These are phyloP conservation scores for Caenorhabditis virilis DNA, from an alignment of 2,888 invertebrate species.

Conservation along the genomic window DNA sequence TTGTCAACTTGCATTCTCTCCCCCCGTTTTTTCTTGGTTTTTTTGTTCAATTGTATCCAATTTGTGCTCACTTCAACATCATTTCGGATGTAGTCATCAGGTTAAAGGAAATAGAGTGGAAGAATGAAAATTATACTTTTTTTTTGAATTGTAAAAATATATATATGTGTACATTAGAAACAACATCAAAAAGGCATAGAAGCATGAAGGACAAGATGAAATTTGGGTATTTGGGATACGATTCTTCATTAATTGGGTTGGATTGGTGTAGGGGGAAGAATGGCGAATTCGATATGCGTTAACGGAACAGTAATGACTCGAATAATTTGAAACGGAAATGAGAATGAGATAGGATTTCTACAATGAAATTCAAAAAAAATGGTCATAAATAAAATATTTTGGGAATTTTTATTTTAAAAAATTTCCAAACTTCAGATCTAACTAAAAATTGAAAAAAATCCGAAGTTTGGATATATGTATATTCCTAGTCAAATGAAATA, in stretches of 20 bases:
- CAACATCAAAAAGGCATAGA: constrained; percentile 38
- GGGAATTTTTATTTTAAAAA: no score
- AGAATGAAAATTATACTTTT: background rate
- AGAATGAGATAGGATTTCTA: background rate
- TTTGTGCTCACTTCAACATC: background rate
- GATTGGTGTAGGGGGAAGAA: constrained; percentile 2
- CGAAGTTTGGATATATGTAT: no score
- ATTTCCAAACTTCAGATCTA: no score
- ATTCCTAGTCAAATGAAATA: no score
- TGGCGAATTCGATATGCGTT: no score
- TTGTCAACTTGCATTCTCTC: background rate
- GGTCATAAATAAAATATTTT: no score
- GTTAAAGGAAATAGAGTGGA: no score
- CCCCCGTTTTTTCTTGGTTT: background rate
- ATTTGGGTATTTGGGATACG: background rate
- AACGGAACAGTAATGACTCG: constrained; percentile 5
- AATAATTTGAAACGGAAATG: constrained; percentile 4
- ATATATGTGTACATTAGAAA: constrained; percentile 27
- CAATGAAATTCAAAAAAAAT: no score
- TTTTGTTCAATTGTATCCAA: constrained; percentile 1
- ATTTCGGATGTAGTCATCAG: no score
- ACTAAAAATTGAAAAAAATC: no score
- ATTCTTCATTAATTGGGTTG: background rate
- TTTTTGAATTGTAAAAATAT: background rate
- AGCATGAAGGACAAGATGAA: constrained; percentile 40